Evolutionary conservation across 2,888 invertebrate species (phyloP).

Genomic region (Neocrepidodera transversa): DNA sequence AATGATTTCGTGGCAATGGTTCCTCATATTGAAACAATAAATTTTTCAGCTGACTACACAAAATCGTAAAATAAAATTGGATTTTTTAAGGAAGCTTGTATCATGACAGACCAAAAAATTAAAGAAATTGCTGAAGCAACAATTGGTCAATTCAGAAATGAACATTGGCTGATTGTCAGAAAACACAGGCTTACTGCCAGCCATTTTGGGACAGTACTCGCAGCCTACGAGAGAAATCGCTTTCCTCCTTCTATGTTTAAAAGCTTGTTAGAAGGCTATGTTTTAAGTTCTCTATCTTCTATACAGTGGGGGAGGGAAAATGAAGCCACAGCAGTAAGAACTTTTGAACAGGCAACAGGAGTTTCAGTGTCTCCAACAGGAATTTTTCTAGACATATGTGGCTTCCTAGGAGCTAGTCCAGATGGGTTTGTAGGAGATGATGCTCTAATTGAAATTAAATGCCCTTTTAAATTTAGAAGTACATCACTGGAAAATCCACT

Average conservation of each 20-base stretch:
- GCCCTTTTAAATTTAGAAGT: too few species aligned
- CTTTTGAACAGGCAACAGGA: neutral
- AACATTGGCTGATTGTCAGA: constrained; percentile 22
- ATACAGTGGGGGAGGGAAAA: constrained; percentile 38
- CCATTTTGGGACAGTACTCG: constrained; percentile 12
- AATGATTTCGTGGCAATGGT: too few species aligned
- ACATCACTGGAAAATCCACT: too few species aligned
- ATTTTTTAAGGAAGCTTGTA: constrained; percentile 11
- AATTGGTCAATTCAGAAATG: constrained; percentile 13
- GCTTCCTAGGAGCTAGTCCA: constrained; percentile 8
- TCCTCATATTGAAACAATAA: too few species aligned
- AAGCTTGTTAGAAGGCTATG: constrained; percentile 19
- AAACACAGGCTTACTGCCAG: constrained; percentile 23
- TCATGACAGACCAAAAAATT: neutral
- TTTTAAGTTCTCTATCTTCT: constrained; percentile 18
- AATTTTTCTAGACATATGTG: neutral
- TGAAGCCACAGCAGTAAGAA: constrained; percentile 5
- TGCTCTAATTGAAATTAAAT: too few species aligned
- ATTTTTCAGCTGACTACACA: constrained; percentile 9
- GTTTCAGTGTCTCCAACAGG: neutral
- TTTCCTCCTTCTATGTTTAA: constrained; percentile 22
- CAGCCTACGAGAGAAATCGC: constrained; percentile 9
- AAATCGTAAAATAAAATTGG: constrained; percentile 4
- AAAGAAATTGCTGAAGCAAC: neutral
- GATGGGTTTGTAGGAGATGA: too few species aligned